Conservation (phyloP, 2,888 invertebrate species). For the Orthosia gracilis region DNA sequence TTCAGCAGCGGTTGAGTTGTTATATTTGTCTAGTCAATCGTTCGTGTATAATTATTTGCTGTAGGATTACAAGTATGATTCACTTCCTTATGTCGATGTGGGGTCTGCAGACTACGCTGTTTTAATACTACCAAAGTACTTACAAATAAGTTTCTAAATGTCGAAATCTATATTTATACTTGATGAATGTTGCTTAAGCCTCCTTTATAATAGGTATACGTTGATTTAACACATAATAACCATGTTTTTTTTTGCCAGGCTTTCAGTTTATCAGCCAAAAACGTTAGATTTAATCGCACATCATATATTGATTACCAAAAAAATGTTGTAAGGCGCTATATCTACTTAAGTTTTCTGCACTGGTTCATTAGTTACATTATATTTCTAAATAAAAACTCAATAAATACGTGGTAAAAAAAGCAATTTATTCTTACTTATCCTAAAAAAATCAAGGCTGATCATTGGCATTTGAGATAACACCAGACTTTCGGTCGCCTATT, state of each 20-base stretch:
- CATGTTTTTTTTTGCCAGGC: background rate
- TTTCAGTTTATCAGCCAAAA: slow-evolving; percentile 7
- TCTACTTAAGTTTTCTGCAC: background rate
- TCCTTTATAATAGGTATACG: no score
- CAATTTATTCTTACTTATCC: slow-evolving; percentile 33
- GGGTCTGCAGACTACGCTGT: slow-evolving; percentile 8
- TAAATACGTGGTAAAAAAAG: slow-evolving; percentile 32
- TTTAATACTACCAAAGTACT: slow-evolving; percentile 10
- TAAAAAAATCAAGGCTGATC: slow-evolving; percentile 30
- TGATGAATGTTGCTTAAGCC: background rate
- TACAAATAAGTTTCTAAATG: background rate
- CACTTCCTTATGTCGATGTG: slow-evolving; percentile 34
- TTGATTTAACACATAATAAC: background rate
- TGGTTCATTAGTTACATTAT: no score
- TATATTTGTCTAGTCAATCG: slow-evolving; percentile 37
- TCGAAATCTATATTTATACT: background rate
- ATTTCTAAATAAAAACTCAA: slow-evolving; percentile 26
- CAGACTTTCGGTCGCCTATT: slow-evolving; percentile 29
- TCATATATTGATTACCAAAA: slow-evolving; percentile 25
- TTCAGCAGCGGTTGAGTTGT: slow-evolving; percentile 25
- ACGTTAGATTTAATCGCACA: background rate
- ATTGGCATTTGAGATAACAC: slow-evolving; percentile 38
- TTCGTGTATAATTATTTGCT: slow-evolving; percentile 41
- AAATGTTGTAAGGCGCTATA: slow-evolving; percentile 33
- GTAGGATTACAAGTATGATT: slow-evolving; percentile 33